These are phyloP conservation scores for Rapana venosa DNA, from an alignment of 2,888 invertebrate species.

Conservation along the genomic window DNA sequence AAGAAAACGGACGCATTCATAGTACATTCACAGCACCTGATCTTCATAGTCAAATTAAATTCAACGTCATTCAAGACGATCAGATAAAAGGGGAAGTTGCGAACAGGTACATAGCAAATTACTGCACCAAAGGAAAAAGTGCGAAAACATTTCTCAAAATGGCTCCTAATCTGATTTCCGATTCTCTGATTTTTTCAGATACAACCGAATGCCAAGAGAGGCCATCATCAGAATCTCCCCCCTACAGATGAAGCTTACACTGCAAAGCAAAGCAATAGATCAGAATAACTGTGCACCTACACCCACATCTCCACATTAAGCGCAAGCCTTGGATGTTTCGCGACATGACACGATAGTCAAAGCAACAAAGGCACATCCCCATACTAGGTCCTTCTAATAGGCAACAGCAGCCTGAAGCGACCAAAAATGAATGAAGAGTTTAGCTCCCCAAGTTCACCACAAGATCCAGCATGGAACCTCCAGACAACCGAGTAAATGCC, in stretches of 20 bases:
- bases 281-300: not conserved
- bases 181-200: conserved; percentile 20
- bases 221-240: not conserved
- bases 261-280: not conserved
- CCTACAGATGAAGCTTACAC: not conserved
- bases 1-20: not conserved
- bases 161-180: not conserved
- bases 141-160: not conserved
- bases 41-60: not conserved
- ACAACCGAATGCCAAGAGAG: not conserved
- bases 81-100: conserved; percentile 15
- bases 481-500: not conserved
- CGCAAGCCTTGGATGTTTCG: not conserved
- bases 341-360: no score
- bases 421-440: not conserved
- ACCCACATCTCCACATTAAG: conserved; percentile 3
- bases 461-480: not conserved
- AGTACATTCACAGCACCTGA: not conserved
- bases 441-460: conserved; percentile 6
- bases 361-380: not conserved
- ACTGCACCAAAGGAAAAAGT: not conserved
- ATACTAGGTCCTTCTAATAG: not conserved
- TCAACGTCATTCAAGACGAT: not conserved
- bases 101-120: not conserved
- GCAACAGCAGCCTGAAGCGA: conserved; percentile 27